phyloP scores from a whole-genome alignment of 2,797 vertebrate species.

The Clarias fuscus region DNA sequence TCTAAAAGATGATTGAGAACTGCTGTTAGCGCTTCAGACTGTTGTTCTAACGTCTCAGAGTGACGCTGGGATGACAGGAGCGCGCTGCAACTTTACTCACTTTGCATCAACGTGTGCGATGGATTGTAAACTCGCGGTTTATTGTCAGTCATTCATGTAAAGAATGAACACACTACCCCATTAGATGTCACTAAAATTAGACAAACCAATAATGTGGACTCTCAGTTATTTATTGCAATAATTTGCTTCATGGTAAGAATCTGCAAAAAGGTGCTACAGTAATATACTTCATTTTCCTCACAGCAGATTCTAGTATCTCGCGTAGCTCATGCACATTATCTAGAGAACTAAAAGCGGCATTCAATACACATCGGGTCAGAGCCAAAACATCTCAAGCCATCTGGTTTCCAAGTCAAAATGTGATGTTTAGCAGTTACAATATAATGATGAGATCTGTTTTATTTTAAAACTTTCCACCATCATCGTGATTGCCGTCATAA shows the following conservation, averaged over 20 bases:
- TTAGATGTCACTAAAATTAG: neutral
- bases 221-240: neutral
- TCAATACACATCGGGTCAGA: neutral
- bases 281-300: neutral
- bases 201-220: neutral
- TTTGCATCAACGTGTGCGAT: neutral
- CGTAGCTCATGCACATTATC: neutral
- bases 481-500: neutral
- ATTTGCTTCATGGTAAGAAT: neutral
- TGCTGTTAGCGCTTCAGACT: constrained; percentile 41
- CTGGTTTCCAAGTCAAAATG: neutral
- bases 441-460: neutral
- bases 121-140: constrained; percentile 27
- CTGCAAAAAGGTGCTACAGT: neutral
- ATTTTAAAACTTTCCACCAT: neutral
- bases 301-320: neutral
- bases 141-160: constrained; percentile 6
- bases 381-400: neutral
- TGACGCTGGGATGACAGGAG: constrained; percentile 20
- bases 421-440: neutral
- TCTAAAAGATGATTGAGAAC: constrained; percentile 47
- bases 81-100: constrained; percentile 30
- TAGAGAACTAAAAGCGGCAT: neutral
- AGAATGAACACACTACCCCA: neutral
- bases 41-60: constrained; percentile 42